A percentile compares a stretch with the other conserved stretches of the same genome.
Conservation (phyloP, 2,113 vertebrate genomes). For the Australoheros scitulus region DNA sequence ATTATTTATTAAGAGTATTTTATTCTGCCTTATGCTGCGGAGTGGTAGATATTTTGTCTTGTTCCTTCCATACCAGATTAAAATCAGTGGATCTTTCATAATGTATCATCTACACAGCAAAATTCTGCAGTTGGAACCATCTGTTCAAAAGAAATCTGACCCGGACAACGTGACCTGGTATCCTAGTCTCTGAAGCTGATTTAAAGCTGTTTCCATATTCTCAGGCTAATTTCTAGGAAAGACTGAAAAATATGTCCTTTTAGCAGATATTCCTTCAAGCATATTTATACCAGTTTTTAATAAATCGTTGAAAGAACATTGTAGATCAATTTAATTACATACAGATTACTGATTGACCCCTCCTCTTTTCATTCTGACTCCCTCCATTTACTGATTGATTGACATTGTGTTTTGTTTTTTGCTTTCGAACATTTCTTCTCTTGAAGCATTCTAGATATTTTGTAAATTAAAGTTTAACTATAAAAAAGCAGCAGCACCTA, state of each 20-base stretch:
- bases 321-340: neutral
- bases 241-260: neutral
- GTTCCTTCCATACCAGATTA: neutral
- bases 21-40: neutral
- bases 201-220: neutral
- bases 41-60: neutral
- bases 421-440: neutral
- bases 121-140: conserved; percentile 52
- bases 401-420: neutral
- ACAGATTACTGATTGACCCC: neutral
- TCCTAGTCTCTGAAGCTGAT: neutral
- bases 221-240: neutral
- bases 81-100: conserved; percentile 56
- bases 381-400: neutral
- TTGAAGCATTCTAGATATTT: neutral
- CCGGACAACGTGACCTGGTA: conserved; percentile 21
- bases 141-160: conserved; percentile 62
- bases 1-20: neutral
- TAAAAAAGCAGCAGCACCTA: neutral
- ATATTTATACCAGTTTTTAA: neutral
- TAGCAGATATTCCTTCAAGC: neutral
- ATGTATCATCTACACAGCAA: conserved; percentile 49
- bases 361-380: neutral
- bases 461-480: neutral
- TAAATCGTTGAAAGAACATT: too few relatives aligned